Evolutionary conservation across 2,113 vertebrate genomes (phyloP), one percentile per base, ranked within the genome.

Genomic region (Abramis brama): DNA sequence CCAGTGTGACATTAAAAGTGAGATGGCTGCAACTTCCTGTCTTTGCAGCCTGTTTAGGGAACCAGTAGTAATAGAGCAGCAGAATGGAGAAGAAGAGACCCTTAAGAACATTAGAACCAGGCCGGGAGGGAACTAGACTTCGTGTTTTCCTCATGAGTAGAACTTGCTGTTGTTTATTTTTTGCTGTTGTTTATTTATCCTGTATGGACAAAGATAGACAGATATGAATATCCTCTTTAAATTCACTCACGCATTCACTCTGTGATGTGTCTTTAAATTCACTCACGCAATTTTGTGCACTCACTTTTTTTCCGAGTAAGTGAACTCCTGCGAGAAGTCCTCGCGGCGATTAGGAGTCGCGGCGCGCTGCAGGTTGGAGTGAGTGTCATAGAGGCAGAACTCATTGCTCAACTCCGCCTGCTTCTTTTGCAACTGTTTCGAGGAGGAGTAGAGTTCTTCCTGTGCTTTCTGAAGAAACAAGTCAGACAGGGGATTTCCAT

Each of bases 371-470:
- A 96, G 59, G 90, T 94, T 96, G 87, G 87, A 52, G 76, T 97
- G 97, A 0, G 92, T 94, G 90, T 98, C 97, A 8, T 98, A 98
- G 36, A 98, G 91, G 82, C 96, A 96, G 4, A 96, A 90, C 68
- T 99, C 96, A 6, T 93, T 92, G 87, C 95, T 93, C 0, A 96
- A 87, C 79, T 97, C 96, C 0, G 95, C 94, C 70, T 97, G 96
- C 45, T 96, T 95, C 78, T 96, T 95, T 82, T 92, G 95, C 87
- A 99, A 94, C 66, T 98, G 97, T 82, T 93, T 95, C 82, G 96
- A 98, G 0, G 97, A 98, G 0, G 97, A 97, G 82, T 99, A 99
- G 36, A 99, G 95, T 39, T 97, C 98, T 89, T 99, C 98, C 90
- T 96, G 96, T 0, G 93, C 92, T 90, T 95, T 96, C 98, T 99